A percentile compares a stretch with the other conserved stretches of the same genome.
These are phyloP conservation scores for Muntiacus reevesi DNA, from an alignment of 2,113 vertebrate genomes.

Conservation along the genomic window DNA sequence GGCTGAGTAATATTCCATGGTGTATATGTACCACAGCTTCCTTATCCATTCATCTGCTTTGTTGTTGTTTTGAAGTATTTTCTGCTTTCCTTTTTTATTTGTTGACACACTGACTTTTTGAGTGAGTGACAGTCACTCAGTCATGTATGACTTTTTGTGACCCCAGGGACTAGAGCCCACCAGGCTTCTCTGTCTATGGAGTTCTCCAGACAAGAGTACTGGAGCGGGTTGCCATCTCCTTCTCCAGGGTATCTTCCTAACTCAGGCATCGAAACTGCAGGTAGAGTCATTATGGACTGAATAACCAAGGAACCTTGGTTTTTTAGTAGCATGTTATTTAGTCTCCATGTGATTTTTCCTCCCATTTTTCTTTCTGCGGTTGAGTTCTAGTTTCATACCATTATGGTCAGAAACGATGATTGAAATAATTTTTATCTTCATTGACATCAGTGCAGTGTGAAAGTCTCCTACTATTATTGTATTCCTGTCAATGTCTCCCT, in stretches of 20 bases:
- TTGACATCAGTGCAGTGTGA: neutral
- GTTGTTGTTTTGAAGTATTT: neutral
- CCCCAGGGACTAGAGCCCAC: neutral
- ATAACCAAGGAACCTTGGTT: neutral
- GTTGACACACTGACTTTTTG: neutral
- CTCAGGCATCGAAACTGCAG: neutral
- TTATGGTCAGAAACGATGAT: neutral
- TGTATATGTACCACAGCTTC: too few relatives aligned
- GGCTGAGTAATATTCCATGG: too few relatives aligned
- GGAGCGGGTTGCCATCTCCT: neutral
- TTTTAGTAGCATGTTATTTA: neutral
- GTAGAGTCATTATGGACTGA: neutral
- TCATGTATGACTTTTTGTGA: neutral
- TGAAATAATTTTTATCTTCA: neutral
- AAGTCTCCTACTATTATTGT: neutral
- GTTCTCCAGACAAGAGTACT: neutral
- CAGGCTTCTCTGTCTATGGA: neutral
- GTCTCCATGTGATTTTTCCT: neutral
- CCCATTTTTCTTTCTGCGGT: neutral
- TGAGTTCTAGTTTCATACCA: neutral
- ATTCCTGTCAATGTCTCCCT: neutral
- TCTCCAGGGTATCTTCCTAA: neutral
- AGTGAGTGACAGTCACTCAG: neutral
- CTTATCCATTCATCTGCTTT: too few relatives aligned
- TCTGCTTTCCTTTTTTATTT: neutral